Evolutionary conservation across 92 coral and sea anemone species (phyloP).

Genomic region (Porites divaricata): DNA sequence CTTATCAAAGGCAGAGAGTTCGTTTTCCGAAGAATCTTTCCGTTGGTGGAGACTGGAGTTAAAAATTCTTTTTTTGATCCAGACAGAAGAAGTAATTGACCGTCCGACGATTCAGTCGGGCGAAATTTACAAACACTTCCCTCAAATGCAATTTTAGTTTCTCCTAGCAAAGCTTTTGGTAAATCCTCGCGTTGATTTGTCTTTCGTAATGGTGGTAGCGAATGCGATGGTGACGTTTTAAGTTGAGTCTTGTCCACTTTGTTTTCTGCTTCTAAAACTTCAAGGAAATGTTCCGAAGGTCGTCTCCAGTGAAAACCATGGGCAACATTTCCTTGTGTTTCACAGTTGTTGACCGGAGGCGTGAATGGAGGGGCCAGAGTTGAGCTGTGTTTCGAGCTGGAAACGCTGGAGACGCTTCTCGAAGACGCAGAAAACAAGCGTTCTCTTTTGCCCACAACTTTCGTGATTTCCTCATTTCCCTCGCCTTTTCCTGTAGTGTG

Average conservation of each 20-base stretch:
- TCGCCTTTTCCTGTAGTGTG: not conserved
- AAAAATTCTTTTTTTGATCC: not conserved
- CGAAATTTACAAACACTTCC: slow-evolving; percentile 5
- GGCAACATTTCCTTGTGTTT: not conserved
- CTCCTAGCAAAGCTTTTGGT: not conserved
- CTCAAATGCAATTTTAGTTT: slow-evolving; percentile 11
- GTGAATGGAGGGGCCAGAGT: slow-evolving; percentile 34
- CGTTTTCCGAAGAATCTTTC: slow-evolving; percentile 24
- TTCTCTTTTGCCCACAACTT: not conserved
- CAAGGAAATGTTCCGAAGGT: slow-evolving; percentile 53
- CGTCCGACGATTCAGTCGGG: not conserved
- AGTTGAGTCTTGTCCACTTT: not conserved
- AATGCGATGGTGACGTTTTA: slow-evolving; percentile 9
- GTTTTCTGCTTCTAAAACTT: slow-evolving; percentile 23
- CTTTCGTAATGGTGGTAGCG: slow-evolving; percentile 29
- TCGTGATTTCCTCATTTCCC: not conserved
- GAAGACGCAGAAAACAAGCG: slow-evolving; percentile 38
- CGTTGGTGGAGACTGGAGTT: not conserved
- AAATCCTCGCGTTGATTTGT: slow-evolving; percentile 16
- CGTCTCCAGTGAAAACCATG: slow-evolving; percentile 16
- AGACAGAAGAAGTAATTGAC: not conserved
- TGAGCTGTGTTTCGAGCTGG: slow-evolving; percentile 13
- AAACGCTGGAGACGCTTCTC: not conserved
- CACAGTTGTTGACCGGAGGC: slow-evolving; percentile 1
- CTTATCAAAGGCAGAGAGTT: slow-evolving; percentile 42